phyloP scores from a whole-genome alignment of 2,113 vertebrate genomes.

The Platycercus adscitus region DNA sequence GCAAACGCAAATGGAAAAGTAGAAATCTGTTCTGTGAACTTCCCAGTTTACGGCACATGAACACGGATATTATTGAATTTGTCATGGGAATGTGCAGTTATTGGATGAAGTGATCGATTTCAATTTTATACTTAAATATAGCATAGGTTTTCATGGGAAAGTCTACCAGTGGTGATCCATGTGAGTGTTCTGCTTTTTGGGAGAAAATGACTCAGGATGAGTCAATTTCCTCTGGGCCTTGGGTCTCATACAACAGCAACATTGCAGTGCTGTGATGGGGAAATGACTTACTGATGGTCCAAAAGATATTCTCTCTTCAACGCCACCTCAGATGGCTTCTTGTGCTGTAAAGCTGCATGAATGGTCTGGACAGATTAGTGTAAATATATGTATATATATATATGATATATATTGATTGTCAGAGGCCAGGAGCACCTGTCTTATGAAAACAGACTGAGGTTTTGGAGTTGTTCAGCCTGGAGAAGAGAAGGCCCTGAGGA shows the following conservation, averaged over 20 bases:
- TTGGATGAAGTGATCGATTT: background rate
- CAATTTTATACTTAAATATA: background rate
- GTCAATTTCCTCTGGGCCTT: background rate
- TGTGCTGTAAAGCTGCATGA: background rate
- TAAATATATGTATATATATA: background rate
- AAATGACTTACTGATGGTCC: background rate
- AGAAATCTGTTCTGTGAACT: background rate
- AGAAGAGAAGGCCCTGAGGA: background rate
- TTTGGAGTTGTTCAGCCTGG: background rate
- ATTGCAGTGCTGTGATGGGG: fast-evolving
- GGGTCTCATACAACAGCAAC: background rate
- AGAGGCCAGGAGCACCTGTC: background rate
- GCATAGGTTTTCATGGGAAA: background rate
- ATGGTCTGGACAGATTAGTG: background rate
- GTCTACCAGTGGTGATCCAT: background rate
- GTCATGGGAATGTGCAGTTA: background rate
- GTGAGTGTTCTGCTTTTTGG: background rate
- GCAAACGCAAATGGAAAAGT: background rate
- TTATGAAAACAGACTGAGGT: background rate
- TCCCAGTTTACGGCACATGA: background rate
- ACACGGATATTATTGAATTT: background rate
- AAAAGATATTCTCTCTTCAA: background rate
- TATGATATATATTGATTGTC: background rate
- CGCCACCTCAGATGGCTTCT: background rate
- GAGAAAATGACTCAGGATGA: background rate